A percentile compares a stretch with the other conserved stretches of the same genome.
These are phyloP conservation scores for Pterobdella sp. DNA, from an alignment of 2,888 invertebrate genomes.

Conservation along the genomic window DNA sequence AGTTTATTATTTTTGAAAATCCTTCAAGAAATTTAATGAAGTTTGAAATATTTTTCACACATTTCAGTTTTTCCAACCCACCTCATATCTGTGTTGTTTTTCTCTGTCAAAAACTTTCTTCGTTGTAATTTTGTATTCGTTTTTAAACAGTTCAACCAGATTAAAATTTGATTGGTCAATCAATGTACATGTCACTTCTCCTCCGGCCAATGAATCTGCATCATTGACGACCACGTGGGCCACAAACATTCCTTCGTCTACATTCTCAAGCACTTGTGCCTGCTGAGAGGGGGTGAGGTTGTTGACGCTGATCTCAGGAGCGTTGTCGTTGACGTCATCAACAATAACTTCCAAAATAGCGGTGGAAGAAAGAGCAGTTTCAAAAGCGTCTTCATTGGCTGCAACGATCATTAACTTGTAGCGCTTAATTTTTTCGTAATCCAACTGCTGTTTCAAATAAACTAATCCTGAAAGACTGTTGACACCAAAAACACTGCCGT, in stretches of 20 bases:
- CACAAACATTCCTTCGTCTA: slow-evolving; percentile 37
- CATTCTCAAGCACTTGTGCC: slow-evolving; percentile 38
- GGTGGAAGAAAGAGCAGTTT: slow-evolving; percentile 64
- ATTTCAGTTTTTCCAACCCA: no score
- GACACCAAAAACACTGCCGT: slow-evolving; percentile 32
- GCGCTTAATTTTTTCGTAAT: slow-evolving; percentile 32
- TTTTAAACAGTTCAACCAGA: slow-evolving; percentile 17
- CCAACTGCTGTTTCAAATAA: slow-evolving; percentile 29
- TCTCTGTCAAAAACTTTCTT: slow-evolving; percentile 17
- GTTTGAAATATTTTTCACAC: no score
- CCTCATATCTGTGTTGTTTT: not conserved
- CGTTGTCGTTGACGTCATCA: slow-evolving; percentile 76
- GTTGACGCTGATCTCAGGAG: slow-evolving; percentile 73
- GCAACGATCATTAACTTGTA: slow-evolving; percentile 34
- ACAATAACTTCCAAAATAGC: slow-evolving; percentile 56
- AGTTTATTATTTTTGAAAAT: no score
- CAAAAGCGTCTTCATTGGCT: slow-evolving; percentile 43
- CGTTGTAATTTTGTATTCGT: slow-evolving; percentile 32
- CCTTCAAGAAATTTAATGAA: no score
- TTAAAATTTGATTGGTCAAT: slow-evolving; percentile 18
- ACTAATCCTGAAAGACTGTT: slow-evolving; percentile 30
- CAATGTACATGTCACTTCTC: slow-evolving; percentile 27
- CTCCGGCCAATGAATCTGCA: slow-evolving; percentile 32
- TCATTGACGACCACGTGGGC: slow-evolving; percentile 36
- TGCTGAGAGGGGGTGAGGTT: slow-evolving; percentile 70